Conservation (phyloP, 2,888 invertebrate species). For the Linnaemya vulpina region DNA sequence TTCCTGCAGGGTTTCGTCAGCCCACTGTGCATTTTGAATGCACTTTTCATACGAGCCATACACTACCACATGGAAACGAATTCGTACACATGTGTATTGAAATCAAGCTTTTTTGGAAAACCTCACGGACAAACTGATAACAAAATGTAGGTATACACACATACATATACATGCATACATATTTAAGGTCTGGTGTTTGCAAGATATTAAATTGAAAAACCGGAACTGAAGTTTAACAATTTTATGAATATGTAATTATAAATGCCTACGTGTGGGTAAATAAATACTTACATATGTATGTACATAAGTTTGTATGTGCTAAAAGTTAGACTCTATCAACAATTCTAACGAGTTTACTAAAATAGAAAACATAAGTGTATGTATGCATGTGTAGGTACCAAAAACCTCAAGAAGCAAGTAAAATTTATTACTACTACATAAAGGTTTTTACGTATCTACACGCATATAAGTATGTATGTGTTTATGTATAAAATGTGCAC, state of each 20-base stretch:
- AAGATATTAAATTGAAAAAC: slow-evolving; percentile 40
- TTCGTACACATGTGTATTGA: not conserved
- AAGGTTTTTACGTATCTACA: not conserved
- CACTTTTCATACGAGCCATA: not conserved
- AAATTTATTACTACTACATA: slow-evolving; percentile 46
- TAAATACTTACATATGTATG: no score
- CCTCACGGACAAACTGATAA: slow-evolving; percentile 14
- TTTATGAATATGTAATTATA: not conserved
- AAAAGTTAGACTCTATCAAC: not conserved
- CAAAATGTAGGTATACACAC: not conserved
- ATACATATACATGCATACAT: not conserved
- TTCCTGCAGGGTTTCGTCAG: not conserved
- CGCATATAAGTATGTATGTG: not conserved
- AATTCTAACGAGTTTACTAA: not conserved
- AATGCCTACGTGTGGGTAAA: no score
- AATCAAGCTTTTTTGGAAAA: slow-evolving; percentile 41
- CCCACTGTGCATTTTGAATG: slow-evolving; percentile 46
- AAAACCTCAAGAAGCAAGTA: slow-evolving; percentile 5
- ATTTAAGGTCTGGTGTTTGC: not conserved
- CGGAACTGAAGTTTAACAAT: slow-evolving; percentile 51
- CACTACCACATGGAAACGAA: slow-evolving; percentile 34
- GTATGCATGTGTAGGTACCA: not conserved
- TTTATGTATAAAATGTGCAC: slow-evolving; percentile 24
- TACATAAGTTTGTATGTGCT: not conserved
- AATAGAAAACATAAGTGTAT: not conserved